Conservation (phyloP, 2,888 invertebrate genomes). For the Ctenicera cuprea region DNA sequence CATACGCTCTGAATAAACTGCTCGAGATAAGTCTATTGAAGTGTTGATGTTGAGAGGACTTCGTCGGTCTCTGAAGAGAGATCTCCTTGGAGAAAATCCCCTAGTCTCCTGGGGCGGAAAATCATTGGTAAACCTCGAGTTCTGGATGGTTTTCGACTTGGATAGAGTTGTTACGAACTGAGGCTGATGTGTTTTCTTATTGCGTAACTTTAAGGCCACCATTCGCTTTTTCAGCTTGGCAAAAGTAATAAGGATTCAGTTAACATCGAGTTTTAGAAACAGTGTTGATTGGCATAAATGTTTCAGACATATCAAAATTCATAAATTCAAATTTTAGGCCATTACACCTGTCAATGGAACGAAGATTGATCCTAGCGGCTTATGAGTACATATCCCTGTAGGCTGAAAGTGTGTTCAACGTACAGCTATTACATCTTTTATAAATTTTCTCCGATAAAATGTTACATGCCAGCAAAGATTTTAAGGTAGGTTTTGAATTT, state of each 20-base stretch:
- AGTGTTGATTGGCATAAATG: not conserved
- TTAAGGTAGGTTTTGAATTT: too few relatives aligned
- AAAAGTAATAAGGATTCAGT: not conserved
- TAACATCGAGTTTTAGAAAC: too few relatives aligned
- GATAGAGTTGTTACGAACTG: constrained; percentile 17
- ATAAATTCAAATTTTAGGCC: constrained; percentile 1
- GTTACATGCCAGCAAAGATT: too few relatives aligned
- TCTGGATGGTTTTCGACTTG: constrained; percentile 23
- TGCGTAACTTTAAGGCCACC: not conserved
- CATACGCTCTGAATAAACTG: constrained; percentile 48
- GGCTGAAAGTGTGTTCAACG: not conserved
- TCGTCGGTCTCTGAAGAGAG: constrained; percentile 45
- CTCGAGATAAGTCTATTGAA: constrained; percentile 53
- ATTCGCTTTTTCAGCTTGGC: not conserved
- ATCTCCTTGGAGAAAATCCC: constrained; percentile 33
- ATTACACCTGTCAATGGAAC: constrained; percentile 17
- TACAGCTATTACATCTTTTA: not conserved
- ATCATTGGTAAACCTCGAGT: constrained; percentile 47
- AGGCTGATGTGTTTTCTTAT: not conserved
- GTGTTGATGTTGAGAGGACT: constrained; percentile 39
- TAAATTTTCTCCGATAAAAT: not conserved
- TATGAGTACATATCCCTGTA: not conserved
- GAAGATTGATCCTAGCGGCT: constrained; percentile 22
- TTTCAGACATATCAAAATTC: not conserved
- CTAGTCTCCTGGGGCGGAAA: constrained; percentile 41